Percentiles rank a stretch among this genome's conserved stretches.
Evolutionary conservation across 30 jellyfish, hydroid and myxozoan species (phyloP).

Genomic region (Phacellophora camtschatica): DNA sequence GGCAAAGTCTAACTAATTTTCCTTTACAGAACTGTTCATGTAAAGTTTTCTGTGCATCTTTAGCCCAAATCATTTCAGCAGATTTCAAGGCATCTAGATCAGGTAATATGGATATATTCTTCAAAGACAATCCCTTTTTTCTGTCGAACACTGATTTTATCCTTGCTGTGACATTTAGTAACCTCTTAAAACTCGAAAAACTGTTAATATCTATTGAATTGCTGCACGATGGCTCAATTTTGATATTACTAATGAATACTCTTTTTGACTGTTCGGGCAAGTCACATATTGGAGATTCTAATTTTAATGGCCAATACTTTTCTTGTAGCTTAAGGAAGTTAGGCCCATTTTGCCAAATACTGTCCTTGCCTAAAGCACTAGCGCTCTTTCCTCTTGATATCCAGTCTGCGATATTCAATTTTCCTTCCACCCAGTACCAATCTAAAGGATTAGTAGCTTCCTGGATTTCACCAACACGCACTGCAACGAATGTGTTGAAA

Average conservation of each 20-base stretch:
- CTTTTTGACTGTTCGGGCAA: constrained; percentile 16
- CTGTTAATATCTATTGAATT: constrained; percentile 16
- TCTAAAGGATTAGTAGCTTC: constrained; percentile 52
- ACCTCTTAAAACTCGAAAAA: constrained; percentile 50
- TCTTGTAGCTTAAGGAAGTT: constrained; percentile 49
- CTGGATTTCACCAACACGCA: constrained; percentile 61
- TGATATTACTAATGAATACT: neutral
- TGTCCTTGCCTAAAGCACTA: constrained; percentile 37
- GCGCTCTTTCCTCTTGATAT: constrained; percentile 59
- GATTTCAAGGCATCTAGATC: constrained; percentile 51
- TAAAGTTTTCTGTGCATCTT: constrained; percentile 51
- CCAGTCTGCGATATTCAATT: constrained; percentile 57
- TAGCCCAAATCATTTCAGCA: constrained; percentile 37
- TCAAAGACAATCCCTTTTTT: constrained; percentile 47
- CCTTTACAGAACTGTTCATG: constrained; percentile 43
- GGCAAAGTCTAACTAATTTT: constrained; percentile 47
- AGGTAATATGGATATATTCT: too few relatives aligned
- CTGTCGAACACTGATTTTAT: constrained; percentile 31
- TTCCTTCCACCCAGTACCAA: constrained; percentile 45
- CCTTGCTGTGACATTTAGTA: constrained; percentile 49
- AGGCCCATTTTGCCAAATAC: constrained; percentile 70
- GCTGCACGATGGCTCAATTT: neutral
- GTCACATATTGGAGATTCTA: neutral
- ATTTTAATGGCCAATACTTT: constrained; percentile 45
- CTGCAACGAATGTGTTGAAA: constrained; percentile 59